Conservation (phyloP, 2,113 vertebrate genomes). For the Thinocorus orbignyianus region DNA sequence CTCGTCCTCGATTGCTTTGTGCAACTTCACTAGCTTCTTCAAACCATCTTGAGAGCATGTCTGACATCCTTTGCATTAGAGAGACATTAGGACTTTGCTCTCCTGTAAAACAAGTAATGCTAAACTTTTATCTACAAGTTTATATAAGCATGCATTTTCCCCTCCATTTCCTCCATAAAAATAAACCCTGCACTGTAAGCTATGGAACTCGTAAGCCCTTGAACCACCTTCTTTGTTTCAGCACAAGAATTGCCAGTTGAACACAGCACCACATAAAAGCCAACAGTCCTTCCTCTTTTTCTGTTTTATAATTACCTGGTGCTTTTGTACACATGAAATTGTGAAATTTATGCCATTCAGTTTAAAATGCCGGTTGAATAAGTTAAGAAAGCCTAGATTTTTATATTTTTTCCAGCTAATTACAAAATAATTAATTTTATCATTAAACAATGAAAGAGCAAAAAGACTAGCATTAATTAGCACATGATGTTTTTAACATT, state of each 20-base stretch:
- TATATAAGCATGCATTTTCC: not conserved
- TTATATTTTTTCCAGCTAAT: not conserved
- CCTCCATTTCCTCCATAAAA: not conserved
- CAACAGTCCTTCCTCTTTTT: not conserved
- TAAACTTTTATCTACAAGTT: not conserved
- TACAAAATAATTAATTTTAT: not conserved
- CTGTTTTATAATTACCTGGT: not conserved
- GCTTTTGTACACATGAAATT: not conserved
- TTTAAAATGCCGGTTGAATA: not conserved
- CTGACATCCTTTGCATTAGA: constrained; percentile 99
- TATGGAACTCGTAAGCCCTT: not conserved
- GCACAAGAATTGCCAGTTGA: not conserved
- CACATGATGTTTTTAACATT: not conserved
- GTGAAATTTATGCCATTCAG: not conserved
- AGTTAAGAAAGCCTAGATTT: not conserved
- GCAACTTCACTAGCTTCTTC: constrained; percentile 97
- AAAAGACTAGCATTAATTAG: not conserved
- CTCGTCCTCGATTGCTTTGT: constrained; percentile 89
- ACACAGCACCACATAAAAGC: rapidly evolving
- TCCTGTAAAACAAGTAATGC: constrained; percentile 74
- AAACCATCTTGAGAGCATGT: constrained; percentile 98
- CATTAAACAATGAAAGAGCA: not conserved
- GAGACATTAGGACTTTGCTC: constrained; percentile 96
- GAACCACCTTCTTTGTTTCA: not conserved
- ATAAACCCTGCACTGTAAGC: not conserved